A percentile compares a stretch with the other conserved stretches of the same genome.
Conservation (phyloP, 2,888 invertebrate genomes). For the Celastrina argiolus region DNA sequence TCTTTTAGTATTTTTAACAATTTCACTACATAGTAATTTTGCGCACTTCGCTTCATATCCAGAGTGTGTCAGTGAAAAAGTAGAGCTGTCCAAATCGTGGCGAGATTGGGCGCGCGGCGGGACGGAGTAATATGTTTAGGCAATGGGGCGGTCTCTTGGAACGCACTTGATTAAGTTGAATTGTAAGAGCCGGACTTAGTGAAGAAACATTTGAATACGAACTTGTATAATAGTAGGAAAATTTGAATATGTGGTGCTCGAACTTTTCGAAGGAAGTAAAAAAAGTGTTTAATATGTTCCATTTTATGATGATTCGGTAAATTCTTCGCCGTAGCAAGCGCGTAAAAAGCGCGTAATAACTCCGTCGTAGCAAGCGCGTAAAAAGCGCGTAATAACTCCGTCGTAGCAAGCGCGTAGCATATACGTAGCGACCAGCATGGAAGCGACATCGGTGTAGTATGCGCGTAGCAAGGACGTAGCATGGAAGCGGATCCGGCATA, state of each 20-base stretch:
- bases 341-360: too few relatives aligned
- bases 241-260: neutral
- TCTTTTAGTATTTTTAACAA: too few relatives aligned
- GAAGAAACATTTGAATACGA: constrained; percentile 4
- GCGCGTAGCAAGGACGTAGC: neutral
- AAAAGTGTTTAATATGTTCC: neutral
- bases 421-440: too few relatives aligned
- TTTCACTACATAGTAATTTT: too few relatives aligned
- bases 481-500: too few relatives aligned
- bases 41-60: too few relatives aligned
- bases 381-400: too few relatives aligned
- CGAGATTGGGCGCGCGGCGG: constrained; percentile 31
- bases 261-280: neutral
- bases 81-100: constrained; percentile 32
- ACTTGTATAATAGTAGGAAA: neutral
- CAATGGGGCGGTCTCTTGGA: constrained; percentile 49
- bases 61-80: constrained; percentile 11
- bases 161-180: constrained; percentile 59
- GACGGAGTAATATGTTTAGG: constrained; percentile 55
- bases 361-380: too few relatives aligned
- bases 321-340: too few relatives aligned
- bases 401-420: too few relatives aligned
- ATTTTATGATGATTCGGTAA: too few relatives aligned
- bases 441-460: neutral
- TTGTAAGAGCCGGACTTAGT: neutral